Base-by-base conservation (phyloP, 2,797 vertebrate species). In the Apogon hyalosoma region DNA sequence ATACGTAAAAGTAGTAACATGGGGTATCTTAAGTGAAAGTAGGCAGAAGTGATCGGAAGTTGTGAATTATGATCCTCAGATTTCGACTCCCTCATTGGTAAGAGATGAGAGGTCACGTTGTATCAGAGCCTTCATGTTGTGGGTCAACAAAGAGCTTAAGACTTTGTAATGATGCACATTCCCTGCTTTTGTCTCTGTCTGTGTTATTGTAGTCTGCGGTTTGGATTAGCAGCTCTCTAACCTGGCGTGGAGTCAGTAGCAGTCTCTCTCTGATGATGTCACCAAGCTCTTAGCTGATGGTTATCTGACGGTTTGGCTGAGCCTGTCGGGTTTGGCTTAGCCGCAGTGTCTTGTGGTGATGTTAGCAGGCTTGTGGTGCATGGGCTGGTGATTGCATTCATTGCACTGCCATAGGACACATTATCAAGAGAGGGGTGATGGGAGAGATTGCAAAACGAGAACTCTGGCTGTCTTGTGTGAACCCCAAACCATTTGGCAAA, bases 251-350 rank as follows among this genome's bases (percentile, higher is more conserved):
- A 90, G 75, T 87, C 87, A 88, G 88, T 75, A 67, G 83, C 80
- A 75, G 86, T 90, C 90, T 92, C 88, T 59, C 82, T 86, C 84
- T 90, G 90, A 93, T 93, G 92, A 94, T 94, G 92, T 93, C 92
- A 93, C 90, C 87, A 87, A 89, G 88, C 89, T 90, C 90, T 91
- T 88, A 90, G 79, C 84, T 73, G 93, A 92, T 93, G 84, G 82
- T 88, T 93, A 93, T 94, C 92, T 73, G 62, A 36, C 31, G 19
- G 65, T 84, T 86, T 89, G 86, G 85, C 83, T 59, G 59, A 45
- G 65, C 60, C 74, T 19, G 42, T 43, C 2, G 72, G 71, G 63
- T 86, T 79, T 89, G 79, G 84, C 84, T 86, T 66, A 75, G 83
- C 77, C 61, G 68, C 84, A 18, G 82, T 73, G 83, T 85, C 83